These are phyloP conservation scores for Etheostoma perlongum DNA, from an alignment of 2,797 vertebrate genomes.

Conservation along the genomic window DNA sequence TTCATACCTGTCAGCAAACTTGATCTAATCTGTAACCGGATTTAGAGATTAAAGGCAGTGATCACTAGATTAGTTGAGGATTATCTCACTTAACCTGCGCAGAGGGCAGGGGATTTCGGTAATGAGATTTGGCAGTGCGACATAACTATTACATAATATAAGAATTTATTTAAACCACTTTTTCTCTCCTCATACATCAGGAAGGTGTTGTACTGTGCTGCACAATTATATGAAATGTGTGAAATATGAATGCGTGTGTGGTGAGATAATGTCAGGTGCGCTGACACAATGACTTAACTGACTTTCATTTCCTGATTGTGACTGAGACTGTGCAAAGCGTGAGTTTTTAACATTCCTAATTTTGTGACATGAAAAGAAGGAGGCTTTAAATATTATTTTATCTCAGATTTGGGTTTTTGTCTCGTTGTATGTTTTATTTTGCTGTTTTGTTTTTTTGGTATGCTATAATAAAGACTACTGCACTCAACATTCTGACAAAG, in stretches of 20 bases:
- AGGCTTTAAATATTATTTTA: constrained; percentile 16
- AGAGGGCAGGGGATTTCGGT: constrained; percentile 44
- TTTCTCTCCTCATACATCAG: constrained; percentile 13
- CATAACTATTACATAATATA: constrained; percentile 20
- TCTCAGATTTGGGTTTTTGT: constrained; percentile 36
- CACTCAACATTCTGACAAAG: constrained; percentile 30
- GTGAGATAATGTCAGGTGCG: constrained; percentile 18
- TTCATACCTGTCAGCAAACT: constrained; percentile 49
- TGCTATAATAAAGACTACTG: constrained; percentile 77
- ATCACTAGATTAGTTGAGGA: constrained; percentile 69
- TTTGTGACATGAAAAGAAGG: constrained; percentile 34
- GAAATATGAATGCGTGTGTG: constrained; percentile 54
- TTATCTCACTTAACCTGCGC: constrained; percentile 68
- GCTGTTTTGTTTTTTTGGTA: constrained; percentile 54
- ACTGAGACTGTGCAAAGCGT: constrained; percentile 63
- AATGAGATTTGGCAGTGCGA: constrained; percentile 37
- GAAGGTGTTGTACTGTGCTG: constrained; percentile 13
- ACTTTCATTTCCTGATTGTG: constrained; percentile 50
- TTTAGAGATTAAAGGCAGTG: constrained; percentile 69
- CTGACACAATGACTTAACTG: constrained; percentile 24
- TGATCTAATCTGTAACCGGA: constrained; percentile 62
- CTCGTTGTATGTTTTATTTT: constrained; percentile 54
- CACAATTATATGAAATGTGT: constrained; percentile 25
- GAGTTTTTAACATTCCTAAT: constrained; percentile 47
- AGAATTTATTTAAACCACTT: neutral